Base-by-base conservation (phyloP, 2,888 invertebrate genomes). In the Neoascia interrupta region DNA sequence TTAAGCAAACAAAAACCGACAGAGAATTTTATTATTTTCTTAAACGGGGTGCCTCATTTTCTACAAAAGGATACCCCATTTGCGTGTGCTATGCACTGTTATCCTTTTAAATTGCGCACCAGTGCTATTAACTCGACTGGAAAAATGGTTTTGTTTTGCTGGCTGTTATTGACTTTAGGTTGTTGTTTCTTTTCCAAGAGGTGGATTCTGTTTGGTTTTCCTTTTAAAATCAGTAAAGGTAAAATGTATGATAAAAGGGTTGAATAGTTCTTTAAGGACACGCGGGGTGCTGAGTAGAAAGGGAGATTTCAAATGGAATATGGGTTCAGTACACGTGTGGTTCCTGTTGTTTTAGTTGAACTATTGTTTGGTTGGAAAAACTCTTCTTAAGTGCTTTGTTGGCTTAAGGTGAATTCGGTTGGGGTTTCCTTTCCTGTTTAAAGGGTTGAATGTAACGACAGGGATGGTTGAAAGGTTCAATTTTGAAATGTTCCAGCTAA, bases 51-150 rank as follows among this genome's bases (percentile, higher is more conserved):
- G 54, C 69, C 54, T 73, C 53, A 26, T 72, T 73, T 36, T 13
- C 34, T 16, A 58, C 51, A 63, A 70, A 53, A 39, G 70, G 56
- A 70, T 51, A 75, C 39, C 34, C 16, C 28, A 10, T 39, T 19
- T 31, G 23, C 28, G 18, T 4, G 28, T 19, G 16, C 3, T 51
- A 28, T 56, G 41, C 47, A 49, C 39, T 51, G 56, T 61, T 56
- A 64, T 64, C 75, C 61, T 51, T 75, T 70, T 56, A 69, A 68
- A 61, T 61, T 69, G 49, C 41, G 28, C 75, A 70, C 54, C 74
- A 69, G 13, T 15, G 13, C 41, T 49, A 49, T 70, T 70, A 75
- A 63, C 51, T 63, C 36, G 70, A 75, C 63, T 70, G 70, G 63
- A 63, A 70, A n/a, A 75, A 70, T 36, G 63, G 63, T 56, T 75